Evolutionary conservation across 2,113 vertebrate genomes (phyloP).

Genomic region (Hystrix cristata): DNA sequence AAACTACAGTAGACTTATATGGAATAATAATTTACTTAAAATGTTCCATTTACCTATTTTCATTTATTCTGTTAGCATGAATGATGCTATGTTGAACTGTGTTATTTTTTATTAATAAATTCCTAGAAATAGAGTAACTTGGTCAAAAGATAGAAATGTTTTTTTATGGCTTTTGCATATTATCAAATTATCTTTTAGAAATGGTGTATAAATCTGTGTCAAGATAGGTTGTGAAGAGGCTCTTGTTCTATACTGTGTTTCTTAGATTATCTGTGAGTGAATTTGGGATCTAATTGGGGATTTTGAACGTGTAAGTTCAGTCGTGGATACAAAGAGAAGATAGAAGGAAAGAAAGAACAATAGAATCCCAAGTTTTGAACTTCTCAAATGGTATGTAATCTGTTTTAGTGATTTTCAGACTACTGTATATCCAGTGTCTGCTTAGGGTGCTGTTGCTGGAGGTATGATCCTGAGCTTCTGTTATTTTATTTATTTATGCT

Average conservation of each 20-base stretch:
- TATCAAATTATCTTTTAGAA: background rate
- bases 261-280: background rate
- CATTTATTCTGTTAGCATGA: background rate
- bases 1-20: background rate
- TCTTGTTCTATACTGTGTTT: background rate
- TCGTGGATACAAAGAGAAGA: background rate
- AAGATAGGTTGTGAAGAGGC: background rate
- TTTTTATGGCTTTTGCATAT: background rate
- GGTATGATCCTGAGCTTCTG: background rate
- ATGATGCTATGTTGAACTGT: background rate
- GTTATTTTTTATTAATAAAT: conserved; percentile 6
- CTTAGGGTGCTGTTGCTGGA: background rate
- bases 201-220: background rate
- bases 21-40: background rate
- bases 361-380: background rate
- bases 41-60: background rate
- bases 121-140: background rate
- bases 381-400: background rate
- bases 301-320: background rate
- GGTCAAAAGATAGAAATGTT: background rate
- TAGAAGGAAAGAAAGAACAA: background rate
- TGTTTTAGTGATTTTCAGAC: background rate
- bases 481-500: background rate
- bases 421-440: background rate
- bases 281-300: background rate